Percentiles rank a stretch among this genome's conserved stretches.
Conservation (phyloP, 2,113 vertebrate genomes). For the Ardeotis arabs region DNA sequence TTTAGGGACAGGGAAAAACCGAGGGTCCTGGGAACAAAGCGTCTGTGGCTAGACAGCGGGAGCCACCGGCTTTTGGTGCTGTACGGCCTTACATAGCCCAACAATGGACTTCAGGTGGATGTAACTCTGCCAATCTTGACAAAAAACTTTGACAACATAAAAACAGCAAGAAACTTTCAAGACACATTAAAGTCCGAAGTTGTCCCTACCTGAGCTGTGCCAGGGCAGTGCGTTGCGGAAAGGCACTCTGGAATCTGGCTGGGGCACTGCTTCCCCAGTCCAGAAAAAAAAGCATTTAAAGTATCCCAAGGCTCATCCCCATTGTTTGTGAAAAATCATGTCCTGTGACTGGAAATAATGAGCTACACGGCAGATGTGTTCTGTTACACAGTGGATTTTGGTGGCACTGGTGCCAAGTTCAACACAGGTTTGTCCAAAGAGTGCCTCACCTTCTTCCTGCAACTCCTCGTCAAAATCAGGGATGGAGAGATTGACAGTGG, state of each 20-base stretch:
- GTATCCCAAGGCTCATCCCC: neutral
- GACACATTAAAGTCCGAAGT: neutral
- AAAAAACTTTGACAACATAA: neutral
- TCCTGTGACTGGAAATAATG: neutral
- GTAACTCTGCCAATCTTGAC: neutral
- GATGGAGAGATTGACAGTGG: neutral
- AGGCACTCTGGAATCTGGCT: neutral
- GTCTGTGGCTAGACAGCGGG: neutral
- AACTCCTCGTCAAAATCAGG: neutral
- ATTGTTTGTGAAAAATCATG: neutral
- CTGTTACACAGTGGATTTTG: neutral
- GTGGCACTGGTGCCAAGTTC: neutral
- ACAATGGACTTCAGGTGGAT: neutral
- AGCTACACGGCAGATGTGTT: neutral
- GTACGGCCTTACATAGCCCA: neutral
- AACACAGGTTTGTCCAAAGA: neutral
- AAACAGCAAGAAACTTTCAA: neutral
- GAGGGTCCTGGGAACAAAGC: neutral
- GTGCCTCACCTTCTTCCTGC: neutral
- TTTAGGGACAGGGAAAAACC: neutral
- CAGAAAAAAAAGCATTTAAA: neutral
- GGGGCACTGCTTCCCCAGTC: neutral
- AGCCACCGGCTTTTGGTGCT: neutral
- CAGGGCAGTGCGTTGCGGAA: neutral
- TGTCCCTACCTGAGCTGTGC: neutral